These are phyloP conservation scores for Vanessa cardui DNA, from an alignment of 2,888 invertebrate genomes.

Conservation along the genomic window DNA sequence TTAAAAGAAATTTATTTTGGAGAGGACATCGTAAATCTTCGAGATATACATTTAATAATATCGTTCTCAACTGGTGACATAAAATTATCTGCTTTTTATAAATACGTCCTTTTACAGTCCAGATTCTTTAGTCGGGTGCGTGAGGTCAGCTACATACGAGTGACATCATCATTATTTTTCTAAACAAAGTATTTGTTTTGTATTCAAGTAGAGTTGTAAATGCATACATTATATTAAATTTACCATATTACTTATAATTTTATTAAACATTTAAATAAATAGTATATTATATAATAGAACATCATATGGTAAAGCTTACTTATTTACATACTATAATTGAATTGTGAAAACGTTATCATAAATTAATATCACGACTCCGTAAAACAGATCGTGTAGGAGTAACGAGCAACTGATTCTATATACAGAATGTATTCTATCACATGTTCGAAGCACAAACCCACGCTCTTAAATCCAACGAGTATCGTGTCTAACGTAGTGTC, in stretches of 20 bases:
- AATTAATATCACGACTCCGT: constrained; percentile 18
- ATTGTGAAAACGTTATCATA: constrained; percentile 3
- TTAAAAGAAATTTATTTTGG: neutral
- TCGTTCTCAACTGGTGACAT: constrained; percentile 14
- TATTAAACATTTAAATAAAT: no score
- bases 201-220: neutral
- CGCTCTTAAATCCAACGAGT: constrained; percentile 55
- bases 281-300: no score
- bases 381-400: constrained; percentile 37
- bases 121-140: constrained; percentile 30
- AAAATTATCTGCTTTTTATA: constrained; percentile 19
- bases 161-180: constrained; percentile 46
- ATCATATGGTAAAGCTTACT: neutral
- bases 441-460: constrained; percentile 55
- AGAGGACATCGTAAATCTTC: neutral
- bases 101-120: constrained; percentile 33
- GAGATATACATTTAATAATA: neutral
- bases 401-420: constrained; percentile 43
- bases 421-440: constrained; percentile 51
- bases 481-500: constrained; percentile 55
- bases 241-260: no score
- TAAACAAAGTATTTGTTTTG: constrained; percentile 13
- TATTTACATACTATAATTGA: constrained; percentile 1
- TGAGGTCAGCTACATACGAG: constrained; percentile 45
- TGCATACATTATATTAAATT: neutral